Percentiles rank a stretch among this genome's conserved stretches.
Evolutionary conservation across 2,888 invertebrate genomes (phyloP).

Genomic region (Spodoptera littoralis): DNA sequence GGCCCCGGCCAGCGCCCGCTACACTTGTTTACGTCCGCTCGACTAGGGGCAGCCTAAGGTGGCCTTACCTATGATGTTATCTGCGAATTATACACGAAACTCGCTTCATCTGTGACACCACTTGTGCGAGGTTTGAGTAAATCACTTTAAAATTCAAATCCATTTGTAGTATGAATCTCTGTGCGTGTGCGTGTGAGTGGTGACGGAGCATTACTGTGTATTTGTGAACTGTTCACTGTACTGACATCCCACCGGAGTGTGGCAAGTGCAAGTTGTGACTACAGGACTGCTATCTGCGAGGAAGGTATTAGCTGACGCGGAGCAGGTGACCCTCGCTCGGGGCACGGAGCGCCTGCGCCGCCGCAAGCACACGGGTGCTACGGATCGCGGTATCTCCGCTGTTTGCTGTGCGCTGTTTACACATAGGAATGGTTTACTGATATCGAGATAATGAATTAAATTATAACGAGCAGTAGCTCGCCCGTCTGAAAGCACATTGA

Average conservation of each 20-base stretch:
- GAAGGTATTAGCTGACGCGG: not conserved
- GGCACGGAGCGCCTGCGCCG: not conserved
- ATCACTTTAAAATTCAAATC: too few relatives aligned
- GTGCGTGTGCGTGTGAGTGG: too few relatives aligned
- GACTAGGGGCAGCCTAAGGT: too few relatives aligned
- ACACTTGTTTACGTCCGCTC: constrained; percentile 2
- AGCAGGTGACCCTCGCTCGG: constrained; percentile 3
- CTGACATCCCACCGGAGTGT: not conserved
- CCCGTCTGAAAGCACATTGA: constrained; percentile 43
- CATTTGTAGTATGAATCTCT: too few relatives aligned
- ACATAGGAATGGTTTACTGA: constrained; percentile 53
- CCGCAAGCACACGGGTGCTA: constrained; percentile 5
- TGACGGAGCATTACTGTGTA: too few relatives aligned
- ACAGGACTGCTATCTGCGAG: not conserved
- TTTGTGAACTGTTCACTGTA: not conserved
- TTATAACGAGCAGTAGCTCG: constrained; percentile 44
- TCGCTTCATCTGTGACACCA: too few relatives aligned
- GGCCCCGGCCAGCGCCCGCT: constrained; percentile 3
- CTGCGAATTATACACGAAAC: too few relatives aligned
- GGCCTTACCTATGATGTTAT: too few relatives aligned
- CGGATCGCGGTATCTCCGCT: constrained; percentile 16
- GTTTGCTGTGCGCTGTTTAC: constrained; percentile 43
- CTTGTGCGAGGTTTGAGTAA: too few relatives aligned
- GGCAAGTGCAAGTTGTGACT: not conserved
- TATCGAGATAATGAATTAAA: constrained; percentile 60